phyloP scores from a whole-genome alignment of 2,888 invertebrate species.

The Mylabris sibirica region DNA sequence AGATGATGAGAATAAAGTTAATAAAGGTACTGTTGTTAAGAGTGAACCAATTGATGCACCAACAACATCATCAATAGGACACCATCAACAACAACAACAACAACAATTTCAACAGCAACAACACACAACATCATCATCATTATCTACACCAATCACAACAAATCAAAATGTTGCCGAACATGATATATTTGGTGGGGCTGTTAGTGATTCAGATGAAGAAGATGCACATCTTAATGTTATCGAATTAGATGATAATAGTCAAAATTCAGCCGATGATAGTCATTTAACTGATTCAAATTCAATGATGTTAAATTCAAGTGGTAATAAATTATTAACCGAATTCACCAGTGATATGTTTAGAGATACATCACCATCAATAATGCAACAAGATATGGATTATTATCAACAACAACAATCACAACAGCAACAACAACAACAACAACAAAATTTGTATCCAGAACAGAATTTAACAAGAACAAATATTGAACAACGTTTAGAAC shows the following conservation, averaged over 20 bases:
- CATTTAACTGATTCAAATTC: constrained; percentile 76
- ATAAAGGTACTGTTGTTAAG: constrained; percentile 59
- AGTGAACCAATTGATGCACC: constrained; percentile 53
- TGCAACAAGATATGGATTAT: constrained; percentile 58
- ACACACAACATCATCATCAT: neutral
- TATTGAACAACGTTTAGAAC: constrained; percentile 69
- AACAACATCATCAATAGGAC: constrained; percentile 30
- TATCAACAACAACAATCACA: constrained; percentile 47
- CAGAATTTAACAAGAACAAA: constrained; percentile 49
- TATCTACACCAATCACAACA: constrained; percentile 39
- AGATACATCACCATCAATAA: constrained; percentile 52
- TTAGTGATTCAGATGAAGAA: constrained; percentile 88
- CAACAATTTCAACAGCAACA: neutral
- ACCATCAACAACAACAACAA: neutral
- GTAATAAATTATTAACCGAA: constrained; percentile 65
- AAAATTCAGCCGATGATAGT: constrained; percentile 77
- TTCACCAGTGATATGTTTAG: constrained; percentile 71
- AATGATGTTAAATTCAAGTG: constrained; percentile 60
- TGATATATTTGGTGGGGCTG: constrained; percentile 92
- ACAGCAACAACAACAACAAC: constrained; percentile 1
- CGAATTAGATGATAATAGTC: constrained; percentile 82
- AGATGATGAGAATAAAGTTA: constrained; percentile 74
- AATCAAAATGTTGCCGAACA: constrained; percentile 69
- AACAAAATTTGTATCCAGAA: constrained; percentile 42
- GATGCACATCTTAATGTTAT: constrained; percentile 73